phyloP scores from a whole-genome alignment of 2,113 vertebrate genomes.

The Lagopus leucura region DNA sequence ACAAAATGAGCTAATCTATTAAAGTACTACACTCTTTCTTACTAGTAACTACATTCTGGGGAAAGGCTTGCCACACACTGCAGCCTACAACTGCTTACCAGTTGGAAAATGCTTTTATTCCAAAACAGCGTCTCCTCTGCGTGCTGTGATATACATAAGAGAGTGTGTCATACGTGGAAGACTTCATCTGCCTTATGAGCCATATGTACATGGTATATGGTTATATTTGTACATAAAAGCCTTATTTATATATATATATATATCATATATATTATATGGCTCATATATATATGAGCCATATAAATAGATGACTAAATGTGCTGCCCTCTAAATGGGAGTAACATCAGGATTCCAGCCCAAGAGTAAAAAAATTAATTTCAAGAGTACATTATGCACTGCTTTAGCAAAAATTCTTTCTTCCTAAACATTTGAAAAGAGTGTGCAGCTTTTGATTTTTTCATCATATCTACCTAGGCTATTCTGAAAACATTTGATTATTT shows the following conservation, averaged over 20 bases:
- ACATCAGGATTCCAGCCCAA: not conserved
- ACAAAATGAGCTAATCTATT: not conserved
- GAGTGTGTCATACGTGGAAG: not conserved
- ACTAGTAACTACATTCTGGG: rapidly evolving
- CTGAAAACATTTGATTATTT: not conserved
- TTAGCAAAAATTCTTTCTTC: not conserved
- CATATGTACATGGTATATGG: not conserved
- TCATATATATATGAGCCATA: not conserved
- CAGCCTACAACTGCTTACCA: not conserved
- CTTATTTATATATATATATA: too few relatives aligned
- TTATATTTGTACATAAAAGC: too few relatives aligned
- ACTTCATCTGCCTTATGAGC: not conserved
- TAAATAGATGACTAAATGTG: not conserved
- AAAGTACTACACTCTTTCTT: not conserved
- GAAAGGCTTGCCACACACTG: not conserved
- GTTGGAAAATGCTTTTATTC: not conserved
- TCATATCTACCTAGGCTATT: not conserved
- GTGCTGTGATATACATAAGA: not conserved
- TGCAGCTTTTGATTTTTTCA: not conserved
- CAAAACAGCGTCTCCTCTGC: not conserved
- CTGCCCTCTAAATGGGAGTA: not conserved
- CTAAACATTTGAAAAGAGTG: not conserved
- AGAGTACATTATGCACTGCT: not conserved
- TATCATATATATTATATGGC: too few relatives aligned
- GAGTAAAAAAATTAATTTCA: conserved; percentile 4